Conservation (phyloP, 2,113 vertebrate species). For the Chaetorhynchus papuensis region DNA sequence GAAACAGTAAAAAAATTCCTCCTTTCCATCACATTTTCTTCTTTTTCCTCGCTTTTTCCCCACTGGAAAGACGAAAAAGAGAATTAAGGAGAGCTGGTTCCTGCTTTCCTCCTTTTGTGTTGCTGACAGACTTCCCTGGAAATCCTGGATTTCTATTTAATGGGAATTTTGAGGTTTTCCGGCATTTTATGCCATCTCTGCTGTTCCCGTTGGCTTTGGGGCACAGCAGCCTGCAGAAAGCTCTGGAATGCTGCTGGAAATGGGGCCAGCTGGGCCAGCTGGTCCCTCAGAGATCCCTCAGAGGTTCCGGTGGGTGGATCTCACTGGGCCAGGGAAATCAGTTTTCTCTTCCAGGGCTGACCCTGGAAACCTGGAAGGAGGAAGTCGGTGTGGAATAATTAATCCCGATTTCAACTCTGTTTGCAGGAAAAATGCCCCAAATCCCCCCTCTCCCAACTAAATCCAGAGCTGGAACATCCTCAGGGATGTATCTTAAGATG, state of each 20-base stretch:
- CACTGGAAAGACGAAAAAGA: background rate
- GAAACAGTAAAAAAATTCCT: background rate
- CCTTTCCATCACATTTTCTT: background rate
- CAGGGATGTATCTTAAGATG: background rate
- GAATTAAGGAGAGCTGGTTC: background rate
- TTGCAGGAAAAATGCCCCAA: background rate
- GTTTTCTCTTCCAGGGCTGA: background rate
- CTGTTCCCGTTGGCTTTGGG: background rate
- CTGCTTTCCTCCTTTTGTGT: background rate
- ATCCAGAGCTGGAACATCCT: background rate
- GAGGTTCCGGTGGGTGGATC: background rate
- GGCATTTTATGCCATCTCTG: fast-evolving
- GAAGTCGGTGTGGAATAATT: fast-evolving
- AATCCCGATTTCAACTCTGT: background rate
- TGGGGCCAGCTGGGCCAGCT: background rate
- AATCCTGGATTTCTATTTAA: background rate
- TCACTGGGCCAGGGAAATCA: fast-evolving
- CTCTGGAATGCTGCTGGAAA: background rate
- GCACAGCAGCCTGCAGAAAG: background rate
- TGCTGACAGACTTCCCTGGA: background rate
- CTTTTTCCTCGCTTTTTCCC: background rate
- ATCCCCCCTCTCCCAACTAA: background rate
- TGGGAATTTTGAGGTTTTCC: background rate
- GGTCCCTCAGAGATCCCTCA: too few relatives aligned
- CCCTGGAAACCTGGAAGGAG: background rate